Conservation (phyloP, 2,113 vertebrate species). For the Semnornis frantzii region DNA sequence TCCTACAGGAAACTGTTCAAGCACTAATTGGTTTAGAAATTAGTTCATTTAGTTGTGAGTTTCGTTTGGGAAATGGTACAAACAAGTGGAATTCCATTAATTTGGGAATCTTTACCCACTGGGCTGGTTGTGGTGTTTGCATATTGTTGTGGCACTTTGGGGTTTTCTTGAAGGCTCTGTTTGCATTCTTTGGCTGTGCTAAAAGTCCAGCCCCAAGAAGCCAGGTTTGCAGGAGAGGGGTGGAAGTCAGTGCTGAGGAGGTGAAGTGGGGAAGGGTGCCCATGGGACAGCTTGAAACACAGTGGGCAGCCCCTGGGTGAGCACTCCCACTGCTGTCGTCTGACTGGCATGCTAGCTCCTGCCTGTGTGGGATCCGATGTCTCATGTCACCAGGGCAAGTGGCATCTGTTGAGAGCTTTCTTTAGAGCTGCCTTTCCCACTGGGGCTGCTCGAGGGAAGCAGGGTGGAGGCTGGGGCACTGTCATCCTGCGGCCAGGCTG, state of each 20-base stretch:
- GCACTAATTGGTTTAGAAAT: background rate
- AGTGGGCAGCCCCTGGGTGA: background rate
- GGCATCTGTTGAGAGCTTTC: conserved; percentile 1
- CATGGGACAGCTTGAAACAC: background rate
- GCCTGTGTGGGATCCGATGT: background rate
- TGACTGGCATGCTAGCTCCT: background rate
- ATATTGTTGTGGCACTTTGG: background rate
- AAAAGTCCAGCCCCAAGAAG: background rate
- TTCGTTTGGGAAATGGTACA: background rate
- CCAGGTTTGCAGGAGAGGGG: background rate
- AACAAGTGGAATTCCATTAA: background rate
- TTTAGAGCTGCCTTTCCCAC: background rate
- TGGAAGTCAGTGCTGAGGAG: background rate
- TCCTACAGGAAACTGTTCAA: background rate
- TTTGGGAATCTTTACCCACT: background rate
- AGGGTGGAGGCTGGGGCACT: background rate
- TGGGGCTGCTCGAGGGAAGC: background rate
- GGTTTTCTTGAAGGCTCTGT: no score
- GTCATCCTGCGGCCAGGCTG: background rate
- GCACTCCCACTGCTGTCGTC: background rate
- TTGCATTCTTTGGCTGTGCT: background rate
- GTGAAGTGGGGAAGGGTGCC: background rate
- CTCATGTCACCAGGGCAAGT: background rate
- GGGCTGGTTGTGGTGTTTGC: background rate
- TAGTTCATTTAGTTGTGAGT: background rate